These are phyloP conservation scores for Megaceryle torquata DNA, from an alignment of 2,113 vertebrate species.

Conservation along the genomic window DNA sequence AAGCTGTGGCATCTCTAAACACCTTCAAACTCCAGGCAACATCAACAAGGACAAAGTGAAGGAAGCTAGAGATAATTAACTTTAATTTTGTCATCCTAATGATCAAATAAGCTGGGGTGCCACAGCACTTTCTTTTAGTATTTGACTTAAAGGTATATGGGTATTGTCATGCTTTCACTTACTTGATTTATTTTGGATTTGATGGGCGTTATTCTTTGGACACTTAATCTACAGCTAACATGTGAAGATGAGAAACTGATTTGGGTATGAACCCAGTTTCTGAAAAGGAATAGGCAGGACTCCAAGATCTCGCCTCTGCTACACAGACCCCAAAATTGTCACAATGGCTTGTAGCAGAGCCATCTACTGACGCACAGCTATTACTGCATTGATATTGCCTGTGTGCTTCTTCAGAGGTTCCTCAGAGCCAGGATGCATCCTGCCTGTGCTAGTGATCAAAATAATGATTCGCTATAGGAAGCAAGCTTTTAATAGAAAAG, in stretches of 20 bases:
- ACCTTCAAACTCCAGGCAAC: neutral
- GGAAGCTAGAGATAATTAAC: neutral
- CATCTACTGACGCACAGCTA: constrained; percentile 12
- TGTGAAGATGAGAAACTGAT: neutral
- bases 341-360: neutral
- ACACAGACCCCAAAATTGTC: neutral
- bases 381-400: neutral
- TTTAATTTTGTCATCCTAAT: neutral
- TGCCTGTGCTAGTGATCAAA: neutral
- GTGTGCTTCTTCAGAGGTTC: neutral
- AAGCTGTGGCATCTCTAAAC: neutral
- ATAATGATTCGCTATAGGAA: neutral
- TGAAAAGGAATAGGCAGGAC: neutral
- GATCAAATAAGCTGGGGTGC: neutral
- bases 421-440: neutral
- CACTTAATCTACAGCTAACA: neutral
- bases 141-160: neutral
- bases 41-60: neutral
- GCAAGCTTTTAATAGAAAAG: neutral
- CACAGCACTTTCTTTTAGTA: neutral
- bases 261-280: neutral
- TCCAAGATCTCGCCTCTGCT: neutral
- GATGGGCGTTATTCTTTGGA: neutral
- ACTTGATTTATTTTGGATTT: neutral
- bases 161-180: neutral